These are phyloP conservation scores for Synchiropus splendidus DNA, from an alignment of 2,113 vertebrate species.

Conservation along the genomic window DNA sequence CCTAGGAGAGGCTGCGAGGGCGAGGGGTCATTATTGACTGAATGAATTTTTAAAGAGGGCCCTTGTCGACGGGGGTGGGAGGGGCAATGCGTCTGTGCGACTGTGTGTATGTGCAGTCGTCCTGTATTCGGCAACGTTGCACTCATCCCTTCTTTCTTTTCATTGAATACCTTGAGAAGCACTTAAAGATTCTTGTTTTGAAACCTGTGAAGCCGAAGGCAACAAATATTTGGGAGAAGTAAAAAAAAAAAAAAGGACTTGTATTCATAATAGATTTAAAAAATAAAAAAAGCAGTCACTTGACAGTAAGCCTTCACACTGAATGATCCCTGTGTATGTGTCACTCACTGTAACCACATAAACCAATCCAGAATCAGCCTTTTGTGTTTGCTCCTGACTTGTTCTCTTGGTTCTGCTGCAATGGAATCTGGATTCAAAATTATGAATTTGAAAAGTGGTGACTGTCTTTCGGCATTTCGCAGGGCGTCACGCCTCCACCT, in stretches of 20 bases:
- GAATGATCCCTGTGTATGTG: no score
- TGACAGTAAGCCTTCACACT: no score
- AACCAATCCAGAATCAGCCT: no score
- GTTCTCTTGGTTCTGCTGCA: no score
- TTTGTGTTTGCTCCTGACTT: no score
- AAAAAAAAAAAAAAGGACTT: background rate
- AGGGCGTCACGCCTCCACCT: no score
- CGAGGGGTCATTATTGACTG: slow-evolving; percentile 63
- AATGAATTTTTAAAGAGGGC: slow-evolving; percentile 68
- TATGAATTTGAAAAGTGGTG: no score
- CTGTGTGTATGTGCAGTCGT: slow-evolving; percentile 21
- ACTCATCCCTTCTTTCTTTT: slow-evolving; percentile 2
- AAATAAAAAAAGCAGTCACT: no score
- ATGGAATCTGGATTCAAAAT: no score
- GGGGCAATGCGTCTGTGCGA: background rate
- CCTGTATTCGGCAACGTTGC: slow-evolving; percentile 14
- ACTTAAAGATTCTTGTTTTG: background rate
- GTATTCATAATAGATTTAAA: background rate
- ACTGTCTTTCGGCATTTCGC: no score
- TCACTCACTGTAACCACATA: no score
- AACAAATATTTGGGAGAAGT: background rate
- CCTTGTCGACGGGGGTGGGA: slow-evolving; percentile 29
- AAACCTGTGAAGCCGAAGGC: no score
- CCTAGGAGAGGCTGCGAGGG: slow-evolving; percentile 57
- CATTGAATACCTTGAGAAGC: background rate